Percentiles rank a stretch among this genome's conserved stretches.
These are phyloP conservation scores for Egretta garzetta DNA, from an alignment of 2,113 vertebrate species.

Conservation along the genomic window DNA sequence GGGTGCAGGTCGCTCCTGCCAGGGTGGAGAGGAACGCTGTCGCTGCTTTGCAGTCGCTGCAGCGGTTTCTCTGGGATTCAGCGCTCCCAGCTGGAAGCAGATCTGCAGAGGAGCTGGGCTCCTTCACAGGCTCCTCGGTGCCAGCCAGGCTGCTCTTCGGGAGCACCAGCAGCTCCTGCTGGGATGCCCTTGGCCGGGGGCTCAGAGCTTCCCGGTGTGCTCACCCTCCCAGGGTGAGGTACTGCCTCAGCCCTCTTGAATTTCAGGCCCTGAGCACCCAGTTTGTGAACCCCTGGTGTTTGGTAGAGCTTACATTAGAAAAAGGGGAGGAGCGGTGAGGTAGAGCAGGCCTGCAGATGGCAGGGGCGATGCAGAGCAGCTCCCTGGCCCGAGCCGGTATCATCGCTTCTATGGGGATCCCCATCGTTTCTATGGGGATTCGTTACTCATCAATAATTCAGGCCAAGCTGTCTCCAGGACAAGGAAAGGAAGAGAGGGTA, in stretches of 20 bases:
- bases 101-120: not conserved
- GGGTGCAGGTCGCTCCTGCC: not conserved
- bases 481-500: not conserved
- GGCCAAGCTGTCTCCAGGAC: not conserved
- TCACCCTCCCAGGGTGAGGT: not conserved
- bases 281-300: not conserved
- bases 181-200: not conserved
- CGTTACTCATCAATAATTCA: constrained; percentile 5
- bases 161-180: not conserved
- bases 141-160: not conserved
- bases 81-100: not conserved
- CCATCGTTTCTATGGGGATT: not conserved
- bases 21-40: not conserved
- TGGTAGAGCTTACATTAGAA: not conserved
- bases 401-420: not conserved
- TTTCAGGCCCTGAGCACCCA: not conserved
- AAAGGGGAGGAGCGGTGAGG: not conserved
- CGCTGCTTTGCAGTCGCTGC: not conserved
- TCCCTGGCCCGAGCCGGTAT: not conserved
- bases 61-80: not conserved
- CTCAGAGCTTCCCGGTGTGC: not conserved
- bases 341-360: not conserved
- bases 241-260: not conserved
- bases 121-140: not conserved
- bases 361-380: not conserved